A percentile compares a stretch with the other conserved stretches of the same genome.
Conservation (phyloP, 2,797 vertebrate genomes). For the Remorina albescens region DNA sequence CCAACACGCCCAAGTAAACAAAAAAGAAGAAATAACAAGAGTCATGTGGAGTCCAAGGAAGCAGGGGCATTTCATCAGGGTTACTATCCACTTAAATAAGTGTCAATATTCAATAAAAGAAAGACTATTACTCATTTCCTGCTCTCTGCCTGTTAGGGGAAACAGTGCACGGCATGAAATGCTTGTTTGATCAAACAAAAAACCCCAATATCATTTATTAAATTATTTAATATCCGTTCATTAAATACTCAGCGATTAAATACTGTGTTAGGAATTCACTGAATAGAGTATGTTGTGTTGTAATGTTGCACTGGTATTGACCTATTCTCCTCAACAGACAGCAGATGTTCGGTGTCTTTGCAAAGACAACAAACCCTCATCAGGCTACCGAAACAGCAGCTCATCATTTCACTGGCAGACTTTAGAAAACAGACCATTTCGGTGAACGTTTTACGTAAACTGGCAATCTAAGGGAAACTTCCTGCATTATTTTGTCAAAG, state of each 20-base stretch:
- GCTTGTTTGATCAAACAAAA: no score
- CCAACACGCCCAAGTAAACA: constrained; percentile 46
- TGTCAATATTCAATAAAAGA: constrained; percentile 17
- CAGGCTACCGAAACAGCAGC: neutral
- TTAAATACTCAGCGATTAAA: neutral
- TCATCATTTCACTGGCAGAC: constrained; percentile 1
- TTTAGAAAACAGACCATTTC: neutral
- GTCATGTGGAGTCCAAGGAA: constrained; percentile 28
- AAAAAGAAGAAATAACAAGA: constrained; percentile 38
- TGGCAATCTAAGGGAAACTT: no score
- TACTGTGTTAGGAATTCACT: neutral
- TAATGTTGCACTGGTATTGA: constrained; percentile 14
- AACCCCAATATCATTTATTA: no score
- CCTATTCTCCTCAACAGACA: constrained; percentile 7
- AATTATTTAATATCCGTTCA: neutral
- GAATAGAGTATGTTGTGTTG: constrained; percentile 1
- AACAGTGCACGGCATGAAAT: no score
- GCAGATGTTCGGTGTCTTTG: constrained; percentile 9
- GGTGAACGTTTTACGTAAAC: neutral
- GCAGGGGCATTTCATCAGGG: constrained; percentile 34
- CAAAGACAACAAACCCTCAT: constrained; percentile 4
- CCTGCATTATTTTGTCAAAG: neutral
- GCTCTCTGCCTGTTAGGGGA: neutral
- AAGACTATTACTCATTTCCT: constrained; percentile 12
- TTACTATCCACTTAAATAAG: constrained; percentile 30